These are phyloP conservation scores for Clunio marinus DNA, from an alignment of 2,888 invertebrate species.

Conservation along the genomic window DNA sequence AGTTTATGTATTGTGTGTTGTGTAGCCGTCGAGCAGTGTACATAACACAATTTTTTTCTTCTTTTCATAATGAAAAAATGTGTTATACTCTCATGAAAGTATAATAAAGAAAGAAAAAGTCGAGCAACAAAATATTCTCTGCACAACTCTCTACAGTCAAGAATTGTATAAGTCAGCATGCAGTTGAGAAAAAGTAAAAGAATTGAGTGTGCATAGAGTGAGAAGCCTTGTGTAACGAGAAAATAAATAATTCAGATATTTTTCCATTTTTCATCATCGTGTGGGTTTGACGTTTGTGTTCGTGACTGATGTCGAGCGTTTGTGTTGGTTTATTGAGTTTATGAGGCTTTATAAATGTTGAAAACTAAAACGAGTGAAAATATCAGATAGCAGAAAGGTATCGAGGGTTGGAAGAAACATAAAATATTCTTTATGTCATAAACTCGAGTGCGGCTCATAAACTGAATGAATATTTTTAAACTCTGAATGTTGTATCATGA, in stretches of 20 bases:
- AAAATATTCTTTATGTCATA: too few relatives aligned
- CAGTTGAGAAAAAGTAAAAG: neutral
- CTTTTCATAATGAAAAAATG: neutral
- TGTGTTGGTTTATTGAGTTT: constrained; percentile 27
- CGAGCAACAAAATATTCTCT: neutral
- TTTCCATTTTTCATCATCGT: constrained; percentile 8
- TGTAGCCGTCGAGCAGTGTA: too few relatives aligned
- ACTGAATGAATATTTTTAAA: constrained; percentile 3
- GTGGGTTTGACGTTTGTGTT: neutral
- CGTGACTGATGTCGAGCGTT: neutral
- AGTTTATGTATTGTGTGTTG: neutral
- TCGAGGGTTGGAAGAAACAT: too few relatives aligned
- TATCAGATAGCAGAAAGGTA: constrained; percentile 4
- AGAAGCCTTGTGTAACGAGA: constrained; percentile 31
- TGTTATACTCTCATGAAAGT: neutral
- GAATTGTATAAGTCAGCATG: neutral
- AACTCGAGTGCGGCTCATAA: neutral
- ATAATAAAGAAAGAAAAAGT: neutral
- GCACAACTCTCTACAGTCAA: neutral
- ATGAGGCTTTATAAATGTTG: constrained; percentile 10
- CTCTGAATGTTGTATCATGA: constrained; percentile 2
- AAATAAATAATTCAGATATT: constrained; percentile 37
- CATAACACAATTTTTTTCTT: constrained; percentile 2
- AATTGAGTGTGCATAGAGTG: constrained; percentile 11
- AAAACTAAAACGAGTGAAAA: constrained; percentile 34